phyloP scores from a whole-genome alignment of 2,113 vertebrate genomes.

The Phyllopteryx taeniolatus region DNA sequence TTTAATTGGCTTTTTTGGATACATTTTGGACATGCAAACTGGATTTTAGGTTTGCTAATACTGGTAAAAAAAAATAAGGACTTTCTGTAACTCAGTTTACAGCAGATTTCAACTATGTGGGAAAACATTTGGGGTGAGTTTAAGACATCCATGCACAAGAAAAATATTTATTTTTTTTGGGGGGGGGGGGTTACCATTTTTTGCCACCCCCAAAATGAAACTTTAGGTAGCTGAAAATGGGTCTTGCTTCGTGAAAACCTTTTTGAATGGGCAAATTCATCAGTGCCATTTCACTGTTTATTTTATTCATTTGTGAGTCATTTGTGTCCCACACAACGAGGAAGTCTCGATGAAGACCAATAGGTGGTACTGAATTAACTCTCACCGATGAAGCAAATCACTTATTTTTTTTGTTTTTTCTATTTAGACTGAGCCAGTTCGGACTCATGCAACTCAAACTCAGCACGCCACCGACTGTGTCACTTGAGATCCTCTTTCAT shows the following conservation, averaged over 20 bases:
- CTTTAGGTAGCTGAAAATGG: neutral
- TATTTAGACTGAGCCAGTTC: constrained; percentile 58
- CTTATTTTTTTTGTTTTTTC: constrained; percentile 8
- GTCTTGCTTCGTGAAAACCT: neutral
- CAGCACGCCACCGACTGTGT: constrained; percentile 27
- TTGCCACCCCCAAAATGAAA: too few species aligned
- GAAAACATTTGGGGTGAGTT: too few species aligned
- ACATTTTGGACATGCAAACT: too few species aligned
- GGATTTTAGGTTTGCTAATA: too few species aligned
- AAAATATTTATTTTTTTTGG: too few species aligned
- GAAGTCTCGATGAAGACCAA: constrained; percentile 7
- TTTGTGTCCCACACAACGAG: neutral
- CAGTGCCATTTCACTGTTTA: neutral
- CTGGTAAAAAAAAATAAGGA: too few species aligned
- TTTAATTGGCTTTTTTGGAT: too few species aligned
- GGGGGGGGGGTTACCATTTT: too few species aligned
- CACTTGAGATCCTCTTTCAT: constrained; percentile 67
- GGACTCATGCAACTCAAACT: constrained; percentile 44
- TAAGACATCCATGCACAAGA: neutral
- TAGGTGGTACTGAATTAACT: constrained; percentile 55
- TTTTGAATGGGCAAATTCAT: neutral
- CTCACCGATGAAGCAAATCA: constrained; percentile 57
- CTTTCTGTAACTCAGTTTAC: too few species aligned
- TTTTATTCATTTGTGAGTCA: neutral
- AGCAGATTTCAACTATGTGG: too few species aligned